Evolutionary conservation across 2,888 invertebrate genomes (phyloP), one percentile per base, ranked within the genome.

Genomic region (Chouioia cunea): DNA sequence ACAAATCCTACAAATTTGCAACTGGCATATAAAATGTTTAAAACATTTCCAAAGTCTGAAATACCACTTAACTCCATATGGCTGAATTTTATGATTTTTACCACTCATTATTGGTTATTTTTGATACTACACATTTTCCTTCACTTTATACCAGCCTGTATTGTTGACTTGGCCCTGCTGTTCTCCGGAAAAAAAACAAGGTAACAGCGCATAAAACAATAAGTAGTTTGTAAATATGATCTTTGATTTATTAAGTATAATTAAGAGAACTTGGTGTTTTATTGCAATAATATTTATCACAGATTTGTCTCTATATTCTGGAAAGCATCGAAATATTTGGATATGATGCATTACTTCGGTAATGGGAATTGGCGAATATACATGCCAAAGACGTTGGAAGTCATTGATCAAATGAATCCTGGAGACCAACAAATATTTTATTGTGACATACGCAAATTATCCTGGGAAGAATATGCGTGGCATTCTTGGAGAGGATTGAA

Each of bases 1-100:
- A 89, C 92, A 74, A 96, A 96, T 82, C 75, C 75, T 47, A 58
- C 76, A 0, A 65, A 56, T 2, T 12, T 72, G 0, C 20, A 43
- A 36, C 6, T 36, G 36, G 18, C 10, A 36, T 2, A 43, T 76
- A 10, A 67, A 68, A 15, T 1, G 53, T 1, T 12, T n/a, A 1
- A 12, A 73, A 2, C 52, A 70, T 47, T 59, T 72, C 22, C 36
- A 1, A 1, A 2, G 0, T 14, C 57, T 8, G 68, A 67, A 46
- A 77, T 78, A 46, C 58, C 75, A 8, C 4, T 56, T 0, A 75
- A 78, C 50, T 70, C 70, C n/a, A 12, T 78, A 10, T 78, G 77
- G 72, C 71, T 70, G 22, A 74, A 68, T n/a, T 72, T 64, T 10
- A 2, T 69, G 0, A 12, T 65, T 0, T 27, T 65, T 0, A 67